Evolutionary conservation across 2,797 vertebrate species (phyloP).

Genomic region (Pristis pectinata): DNA sequence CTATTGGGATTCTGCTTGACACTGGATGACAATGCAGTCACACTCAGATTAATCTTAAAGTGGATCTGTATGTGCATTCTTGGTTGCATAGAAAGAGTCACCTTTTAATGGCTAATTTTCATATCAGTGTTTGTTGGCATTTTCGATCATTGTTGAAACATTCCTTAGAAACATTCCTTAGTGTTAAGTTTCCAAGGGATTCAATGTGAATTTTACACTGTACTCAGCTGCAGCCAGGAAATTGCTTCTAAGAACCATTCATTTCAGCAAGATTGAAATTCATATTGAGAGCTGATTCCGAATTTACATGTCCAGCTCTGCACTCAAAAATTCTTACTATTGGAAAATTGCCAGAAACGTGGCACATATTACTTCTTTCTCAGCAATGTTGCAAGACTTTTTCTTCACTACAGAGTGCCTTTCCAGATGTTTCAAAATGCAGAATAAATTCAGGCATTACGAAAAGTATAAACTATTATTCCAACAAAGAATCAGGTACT

Average conservation of each 20-base stretch:
- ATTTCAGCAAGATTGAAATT: background rate
- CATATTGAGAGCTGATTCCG: background rate
- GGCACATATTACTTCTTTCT: background rate
- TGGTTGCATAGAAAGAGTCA: background rate
- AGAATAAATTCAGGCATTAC: background rate
- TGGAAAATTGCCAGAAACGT: background rate
- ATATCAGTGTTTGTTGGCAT: background rate
- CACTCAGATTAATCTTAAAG: background rate
- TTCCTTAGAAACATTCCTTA: background rate
- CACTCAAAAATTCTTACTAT: background rate
- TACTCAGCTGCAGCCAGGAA: background rate
- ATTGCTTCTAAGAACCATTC: background rate
- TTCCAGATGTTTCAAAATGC: background rate
- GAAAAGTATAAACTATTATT: background rate
- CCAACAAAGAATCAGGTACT: background rate
- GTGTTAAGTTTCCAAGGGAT: background rate
- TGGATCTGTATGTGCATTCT: background rate
- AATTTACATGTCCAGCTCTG: too few relatives aligned
- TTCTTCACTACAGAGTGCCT: background rate
- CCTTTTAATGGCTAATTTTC: background rate
- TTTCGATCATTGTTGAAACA: background rate
- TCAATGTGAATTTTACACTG: background rate
- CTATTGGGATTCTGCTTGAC: background rate
- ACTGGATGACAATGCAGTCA: background rate
- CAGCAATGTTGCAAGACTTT: too few relatives aligned